These are phyloP conservation scores for Plebejus anna DNA, from an alignment of 2,888 invertebrate genomes.

Conservation along the genomic window DNA sequence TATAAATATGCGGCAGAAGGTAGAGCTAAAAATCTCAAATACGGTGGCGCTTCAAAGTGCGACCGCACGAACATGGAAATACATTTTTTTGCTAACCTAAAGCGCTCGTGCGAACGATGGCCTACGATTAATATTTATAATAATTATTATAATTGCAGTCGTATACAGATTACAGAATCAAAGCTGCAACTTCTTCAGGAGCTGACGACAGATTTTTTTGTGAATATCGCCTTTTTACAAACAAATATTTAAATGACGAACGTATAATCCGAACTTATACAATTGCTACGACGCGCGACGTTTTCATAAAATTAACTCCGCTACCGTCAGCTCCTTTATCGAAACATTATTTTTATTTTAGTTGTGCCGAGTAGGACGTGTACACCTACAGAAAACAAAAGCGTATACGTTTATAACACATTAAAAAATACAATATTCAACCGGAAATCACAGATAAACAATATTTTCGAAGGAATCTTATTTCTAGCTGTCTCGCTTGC, in stretches of 20 bases:
- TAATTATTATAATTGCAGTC: background rate
- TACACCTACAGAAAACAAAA: background rate
- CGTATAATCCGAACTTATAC: background rate
- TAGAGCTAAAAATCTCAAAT: background rate
- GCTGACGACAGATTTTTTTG: background rate
- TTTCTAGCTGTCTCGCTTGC: background rate
- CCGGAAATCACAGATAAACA: constrained; percentile 24
- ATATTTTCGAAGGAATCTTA: constrained; percentile 14
- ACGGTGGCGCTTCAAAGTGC: background rate
- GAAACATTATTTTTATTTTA: background rate
- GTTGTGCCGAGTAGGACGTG: background rate
- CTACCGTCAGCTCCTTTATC: background rate
- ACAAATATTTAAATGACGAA: background rate
- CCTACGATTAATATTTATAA: background rate
- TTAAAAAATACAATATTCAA: constrained; percentile 33
- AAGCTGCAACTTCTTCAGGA: constrained; percentile 3
- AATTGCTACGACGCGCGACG: background rate
- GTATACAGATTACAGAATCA: background rate
- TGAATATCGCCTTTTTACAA: background rate
- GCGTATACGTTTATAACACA: constrained; percentile 8
- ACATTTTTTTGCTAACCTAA: background rate
- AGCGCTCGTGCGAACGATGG: background rate
- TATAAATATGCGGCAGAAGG: background rate
- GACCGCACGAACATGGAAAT: background rate
- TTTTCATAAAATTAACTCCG: background rate